A percentile compares a stretch with the other conserved stretches of the same genome.
Evolutionary conservation across 2,113 vertebrate species (phyloP).

Genomic region (Grammomys surdaster): DNA sequence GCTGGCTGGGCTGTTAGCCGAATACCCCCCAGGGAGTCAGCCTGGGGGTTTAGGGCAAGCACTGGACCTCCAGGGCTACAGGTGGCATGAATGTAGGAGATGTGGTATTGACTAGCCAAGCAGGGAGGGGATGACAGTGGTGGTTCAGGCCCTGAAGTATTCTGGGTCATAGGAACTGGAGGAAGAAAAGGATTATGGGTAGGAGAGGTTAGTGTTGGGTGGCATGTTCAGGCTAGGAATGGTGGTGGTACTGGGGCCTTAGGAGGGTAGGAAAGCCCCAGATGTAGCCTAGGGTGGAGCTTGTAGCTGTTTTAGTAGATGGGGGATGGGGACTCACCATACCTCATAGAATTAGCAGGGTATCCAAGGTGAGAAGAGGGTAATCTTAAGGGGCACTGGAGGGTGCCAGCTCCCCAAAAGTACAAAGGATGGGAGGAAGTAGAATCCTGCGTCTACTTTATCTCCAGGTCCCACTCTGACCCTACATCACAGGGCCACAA

Average conservation of each 20-base stretch:
- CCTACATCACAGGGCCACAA: not conserved
- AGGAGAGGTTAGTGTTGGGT: not conserved
- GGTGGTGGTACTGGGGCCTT: no score
- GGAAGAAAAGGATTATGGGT: no score
- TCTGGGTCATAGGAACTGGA: not conserved
- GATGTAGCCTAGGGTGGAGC: not conserved
- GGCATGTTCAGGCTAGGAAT: not conserved
- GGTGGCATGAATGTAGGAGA: not conserved
- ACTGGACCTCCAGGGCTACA: not conserved
- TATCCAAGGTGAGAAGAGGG: not conserved
- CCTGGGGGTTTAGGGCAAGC: no score
- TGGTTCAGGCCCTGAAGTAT: not conserved
- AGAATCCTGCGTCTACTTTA: not conserved
- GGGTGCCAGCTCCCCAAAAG: no score
- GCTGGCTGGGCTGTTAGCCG: not conserved
- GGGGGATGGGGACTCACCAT: not conserved
- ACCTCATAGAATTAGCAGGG: not conserved
- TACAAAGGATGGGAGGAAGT: no score
- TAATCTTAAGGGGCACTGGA: not conserved
- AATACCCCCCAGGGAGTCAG: not conserved
- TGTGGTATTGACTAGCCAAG: not conserved
- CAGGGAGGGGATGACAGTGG: not conserved
- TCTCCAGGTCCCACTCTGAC: not conserved
- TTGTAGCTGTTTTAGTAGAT: not conserved
- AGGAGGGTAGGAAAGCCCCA: rapidly evolving